Percentiles rank a stretch among this genome's conserved stretches.
Evolutionary conservation across 2,888 invertebrate species (phyloP).

Genomic region (Andrena trimmerana): DNA sequence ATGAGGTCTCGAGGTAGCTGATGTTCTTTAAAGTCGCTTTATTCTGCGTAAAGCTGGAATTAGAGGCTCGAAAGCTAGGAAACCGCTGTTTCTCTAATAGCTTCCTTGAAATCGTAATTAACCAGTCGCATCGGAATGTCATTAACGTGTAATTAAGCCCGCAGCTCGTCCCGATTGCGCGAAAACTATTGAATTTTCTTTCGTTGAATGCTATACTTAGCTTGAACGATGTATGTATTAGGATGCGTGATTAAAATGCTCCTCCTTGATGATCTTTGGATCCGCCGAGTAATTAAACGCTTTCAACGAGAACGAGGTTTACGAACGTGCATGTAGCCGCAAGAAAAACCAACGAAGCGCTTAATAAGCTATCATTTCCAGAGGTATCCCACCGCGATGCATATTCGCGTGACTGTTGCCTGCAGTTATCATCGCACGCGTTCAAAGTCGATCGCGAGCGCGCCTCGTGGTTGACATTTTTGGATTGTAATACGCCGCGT

Average conservation of each 20-base stretch:
- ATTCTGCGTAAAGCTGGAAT: not conserved
- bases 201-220: not conserved
- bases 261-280: not conserved
- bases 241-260: not conserved
- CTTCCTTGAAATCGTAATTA: conserved; percentile 33
- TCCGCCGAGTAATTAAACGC: not conserved
- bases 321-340: not conserved
- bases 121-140: conserved; percentile 22
- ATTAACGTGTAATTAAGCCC: conserved; percentile 39
- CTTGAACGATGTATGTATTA: not conserved
- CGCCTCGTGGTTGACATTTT: conserved; percentile 29
- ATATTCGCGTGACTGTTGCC: conserved; percentile 27
- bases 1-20: not conserved
- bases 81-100: conserved; percentile 10
- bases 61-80: not conserved
- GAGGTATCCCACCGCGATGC: not conserved
- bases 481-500: not conserved
- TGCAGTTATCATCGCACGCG: conserved; percentile 18
- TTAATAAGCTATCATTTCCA: conserved; percentile 22
- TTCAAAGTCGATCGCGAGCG: conserved; percentile 33
- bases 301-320: not conserved
- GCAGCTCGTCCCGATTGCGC: not conserved
- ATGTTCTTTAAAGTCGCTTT: not conserved
- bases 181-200: conserved; percentile 14
- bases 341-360: conserved; percentile 7